Base-by-base conservation (phyloP, 2,888 invertebrate species). In the Encarsia formosa region DNA sequence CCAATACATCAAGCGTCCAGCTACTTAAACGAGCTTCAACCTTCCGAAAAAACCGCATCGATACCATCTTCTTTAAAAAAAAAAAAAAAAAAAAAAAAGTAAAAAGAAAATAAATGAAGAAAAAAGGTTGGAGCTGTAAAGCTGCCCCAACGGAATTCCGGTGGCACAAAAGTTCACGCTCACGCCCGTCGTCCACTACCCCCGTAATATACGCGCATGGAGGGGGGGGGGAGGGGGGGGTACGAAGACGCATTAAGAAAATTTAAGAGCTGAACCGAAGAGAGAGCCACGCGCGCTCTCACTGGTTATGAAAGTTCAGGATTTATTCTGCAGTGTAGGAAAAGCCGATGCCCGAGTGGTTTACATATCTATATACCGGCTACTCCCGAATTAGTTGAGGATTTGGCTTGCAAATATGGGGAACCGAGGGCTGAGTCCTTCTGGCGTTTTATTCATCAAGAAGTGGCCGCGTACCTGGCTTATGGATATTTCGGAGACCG, bases 241-340 rank as follows among this genome's bases (percentile, higher is more conserved):
- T n/a, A n/a, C n/a, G n/a, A n/a, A n/a, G n/a, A n/a, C n/a, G 61
- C 65, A 62, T 65, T 66, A 64, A 65, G 64, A 65, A 70, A 69
- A 68, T 70, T 69, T 68, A 68, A 64, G 65, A 60, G 62, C 60
- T 53, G 55, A 34, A 43, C 35, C 53, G 42, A 49, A 52, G 54
- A 18, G 44, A 23, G 44, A n/a, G n/a, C n/a, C n/a, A n/a, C n/a
- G n/a, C n/a, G n/a, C n/a, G n/a, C n/a, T 6, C 26, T 35, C 37
- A 59, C 66, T 64, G 68, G 66, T 65, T 69, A 68, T 69, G 67
- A 69, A 63, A 64, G 63, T 62, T 61, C 52, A n/a, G 59, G 61
- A 67, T 69, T 68, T 70, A 68, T 64, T 61, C n/a, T n/a, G n/a
- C n/a, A n/a, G n/a, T 58, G 51, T 44, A 49, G 62, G 62, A 64